Base-by-base conservation (phyloP, 2,888 invertebrate genomes). In the Euspilapteryx auroguttella region DNA sequence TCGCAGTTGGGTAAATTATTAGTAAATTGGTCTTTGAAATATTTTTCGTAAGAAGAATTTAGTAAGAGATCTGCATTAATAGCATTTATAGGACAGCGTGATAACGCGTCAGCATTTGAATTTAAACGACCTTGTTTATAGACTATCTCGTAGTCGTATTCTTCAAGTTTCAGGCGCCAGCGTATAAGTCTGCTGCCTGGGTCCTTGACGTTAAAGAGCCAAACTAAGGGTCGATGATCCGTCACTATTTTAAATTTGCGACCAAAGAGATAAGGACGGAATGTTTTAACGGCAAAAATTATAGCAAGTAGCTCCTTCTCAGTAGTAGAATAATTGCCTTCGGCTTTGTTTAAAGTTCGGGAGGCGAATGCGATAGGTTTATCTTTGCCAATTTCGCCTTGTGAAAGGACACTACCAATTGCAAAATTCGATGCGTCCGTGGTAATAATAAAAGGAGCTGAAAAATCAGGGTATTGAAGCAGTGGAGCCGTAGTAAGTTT, bases 241-340 rank as follows among this genome's bases (percentile, higher is more conserved):
- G 38, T 40, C n/a, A n/a, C n/a, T n/a, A n/a, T n/a, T n/a, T n/a
- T n/a, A n/a, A n/a, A n/a, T n/a, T n/a, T n/a, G n/a, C n/a, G n/a
- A n/a, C n/a, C n/a, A n/a, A n/a, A n/a, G n/a, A n/a, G 29, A 31
- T 41, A 43, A 1, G 38, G 38, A 17, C 39, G 28, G 15, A 43
- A 43, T 12, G 37, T 34, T 29, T 41, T 40, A 2, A 34, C 36
- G 2, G 35, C 37, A 35, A 36, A 44, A 1, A 40, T 32, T 3
- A 41, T 40, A 1, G 41, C 41, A 15, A 42, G 22, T 5, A 41
- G 21, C 30, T 47, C 44, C 1, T 37, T 32, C 33, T 44, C 40
- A 4, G 35, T 44, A 0, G 25, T 41, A 0, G 35, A 37, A 13
- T 27, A 27, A 15, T 27, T 31, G 10, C 15, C 2, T 27, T 31